A percentile compares a stretch with the other conserved stretches of the same genome.
These are phyloP conservation scores for Leptatherina wallacei DNA, from an alignment of 2,797 vertebrate species.

Conservation along the genomic window DNA sequence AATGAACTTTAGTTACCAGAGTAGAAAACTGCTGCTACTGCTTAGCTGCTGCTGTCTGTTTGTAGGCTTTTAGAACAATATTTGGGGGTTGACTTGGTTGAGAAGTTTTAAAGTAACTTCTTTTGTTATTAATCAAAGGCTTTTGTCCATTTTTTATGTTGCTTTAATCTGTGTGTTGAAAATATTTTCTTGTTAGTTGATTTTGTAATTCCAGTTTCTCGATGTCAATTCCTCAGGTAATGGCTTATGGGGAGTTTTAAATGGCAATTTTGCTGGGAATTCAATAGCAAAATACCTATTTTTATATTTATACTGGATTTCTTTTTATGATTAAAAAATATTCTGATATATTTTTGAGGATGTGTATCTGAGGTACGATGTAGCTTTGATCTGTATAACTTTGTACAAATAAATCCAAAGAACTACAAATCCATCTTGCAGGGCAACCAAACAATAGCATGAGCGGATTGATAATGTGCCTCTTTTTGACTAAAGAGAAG, in stretches of 20 bases:
- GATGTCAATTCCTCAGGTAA: not conserved
- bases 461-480: not conserved
- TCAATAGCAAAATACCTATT: not conserved
- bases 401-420: not conserved
- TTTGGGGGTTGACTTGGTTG: not conserved
- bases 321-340: no score
- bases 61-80: not conserved
- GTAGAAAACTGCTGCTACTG: slow-evolving; percentile 9
- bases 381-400: not conserved
- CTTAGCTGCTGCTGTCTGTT: not conserved
- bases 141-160: not conserved
- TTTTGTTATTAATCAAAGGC: no score
- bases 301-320: not conserved
- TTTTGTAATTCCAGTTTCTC: not conserved
- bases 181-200: not conserved
- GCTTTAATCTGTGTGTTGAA: not conserved
- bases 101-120: no score
- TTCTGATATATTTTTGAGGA: not conserved
- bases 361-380: not conserved
- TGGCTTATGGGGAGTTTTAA: not conserved
- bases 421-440: not conserved
- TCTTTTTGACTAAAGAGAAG: not conserved
- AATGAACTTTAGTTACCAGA: not conserved
- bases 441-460: not conserved
- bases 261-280: not conserved